phyloP scores from a whole-genome alignment of 2,113 vertebrate species.

The Papio anubis region DNA sequence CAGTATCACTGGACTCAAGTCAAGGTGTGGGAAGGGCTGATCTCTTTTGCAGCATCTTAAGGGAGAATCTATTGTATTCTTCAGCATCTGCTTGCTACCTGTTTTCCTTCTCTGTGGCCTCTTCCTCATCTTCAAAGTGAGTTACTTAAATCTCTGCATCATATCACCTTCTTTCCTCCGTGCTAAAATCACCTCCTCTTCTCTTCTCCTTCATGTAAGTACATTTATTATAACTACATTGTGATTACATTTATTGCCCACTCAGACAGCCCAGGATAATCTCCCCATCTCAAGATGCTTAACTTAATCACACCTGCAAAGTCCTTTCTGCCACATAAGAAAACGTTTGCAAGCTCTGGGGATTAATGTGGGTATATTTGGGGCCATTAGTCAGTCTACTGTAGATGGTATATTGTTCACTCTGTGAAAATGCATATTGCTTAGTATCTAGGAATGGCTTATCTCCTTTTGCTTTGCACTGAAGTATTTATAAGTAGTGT shows the following conservation, averaged over 20 bases:
- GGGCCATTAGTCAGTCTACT: neutral
- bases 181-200: neutral
- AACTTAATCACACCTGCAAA: neutral
- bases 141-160: neutral
- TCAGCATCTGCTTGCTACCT: neutral
- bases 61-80: neutral
- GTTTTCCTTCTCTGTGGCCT: neutral
- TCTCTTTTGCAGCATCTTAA: neutral
- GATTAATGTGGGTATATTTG: neutral
- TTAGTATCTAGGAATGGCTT: neutral
- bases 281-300: neutral
- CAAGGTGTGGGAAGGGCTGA: neutral
- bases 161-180: neutral
- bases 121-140: neutral
- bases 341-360: neutral
- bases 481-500: conserved; percentile 24
- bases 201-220: neutral
- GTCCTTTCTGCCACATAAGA: neutral
- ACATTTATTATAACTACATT: neutral
- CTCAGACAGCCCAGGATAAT: neutral
- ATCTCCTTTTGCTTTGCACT: conserved; percentile 24
- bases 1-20: neutral
- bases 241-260: neutral
- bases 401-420: neutral
- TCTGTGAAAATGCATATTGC: neutral